These are phyloP conservation scores for Drosophila paranaensis DNA, from an alignment of 2,888 invertebrate genomes.

Conservation along the genomic window DNA sequence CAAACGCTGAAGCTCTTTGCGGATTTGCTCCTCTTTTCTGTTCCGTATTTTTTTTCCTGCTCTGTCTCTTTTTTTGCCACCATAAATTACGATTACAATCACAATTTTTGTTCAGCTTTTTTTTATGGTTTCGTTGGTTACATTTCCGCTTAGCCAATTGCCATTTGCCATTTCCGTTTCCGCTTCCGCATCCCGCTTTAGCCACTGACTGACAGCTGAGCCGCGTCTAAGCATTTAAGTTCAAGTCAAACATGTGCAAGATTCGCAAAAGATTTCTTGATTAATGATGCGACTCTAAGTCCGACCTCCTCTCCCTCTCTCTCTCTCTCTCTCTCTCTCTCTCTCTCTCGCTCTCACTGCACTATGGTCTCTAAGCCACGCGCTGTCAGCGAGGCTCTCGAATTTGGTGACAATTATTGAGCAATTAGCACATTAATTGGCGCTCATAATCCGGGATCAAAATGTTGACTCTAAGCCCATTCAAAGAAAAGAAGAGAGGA, in stretches of 20 bases:
- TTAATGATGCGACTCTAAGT: constrained; percentile 45
- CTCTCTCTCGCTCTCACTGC: too few species aligned
- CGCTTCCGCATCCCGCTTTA: constrained; percentile 18
- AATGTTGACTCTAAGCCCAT: not conserved
- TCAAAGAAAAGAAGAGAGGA: not conserved
- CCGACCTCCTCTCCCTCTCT: too few species aligned
- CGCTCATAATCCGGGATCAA: not conserved
- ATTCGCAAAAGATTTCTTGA: constrained; percentile 59
- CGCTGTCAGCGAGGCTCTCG: not conserved
- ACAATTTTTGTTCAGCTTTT: constrained; percentile 60
- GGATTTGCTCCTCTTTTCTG: constrained; percentile 37
- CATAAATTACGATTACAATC: constrained; percentile 78
- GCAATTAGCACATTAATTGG: not conserved
- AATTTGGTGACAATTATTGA: constrained; percentile 4
- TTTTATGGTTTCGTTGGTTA: constrained; percentile 64
- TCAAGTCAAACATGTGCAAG: constrained; percentile 61
- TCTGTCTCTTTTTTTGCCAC: constrained; percentile 42
- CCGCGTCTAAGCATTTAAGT: constrained; percentile 58
- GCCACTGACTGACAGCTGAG: constrained; percentile 35
- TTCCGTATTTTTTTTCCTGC: constrained; percentile 15
- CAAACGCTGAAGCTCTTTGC: constrained; percentile 65
- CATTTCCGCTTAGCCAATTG: constrained; percentile 44
- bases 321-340: too few species aligned
- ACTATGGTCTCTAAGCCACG: constrained; percentile 1
- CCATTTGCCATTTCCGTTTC: constrained; percentile 24